Base-by-base conservation (phyloP, 53 echinoderm and acorn worm species). In the Apostichopus leukothele region DNA sequence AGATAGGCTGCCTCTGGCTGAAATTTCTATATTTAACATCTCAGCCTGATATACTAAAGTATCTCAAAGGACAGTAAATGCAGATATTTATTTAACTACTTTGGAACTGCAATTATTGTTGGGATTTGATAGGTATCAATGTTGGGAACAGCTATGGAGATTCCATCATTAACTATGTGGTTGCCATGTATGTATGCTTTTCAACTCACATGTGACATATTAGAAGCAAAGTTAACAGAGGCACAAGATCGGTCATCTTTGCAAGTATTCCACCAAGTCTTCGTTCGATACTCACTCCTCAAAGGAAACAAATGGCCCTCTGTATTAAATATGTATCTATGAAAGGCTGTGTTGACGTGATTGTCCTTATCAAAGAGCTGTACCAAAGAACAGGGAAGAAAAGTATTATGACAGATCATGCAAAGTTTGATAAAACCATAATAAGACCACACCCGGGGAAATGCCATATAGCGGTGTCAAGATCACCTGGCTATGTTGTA, bases 351-450 rank as follows among this genome's bases (percentile, higher is more conserved):
- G 89, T 98, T 98, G 60, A 98, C 93, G 78, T 95, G 90, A 86
- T 98, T 98, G 76, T 98, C 99, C 53, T 84, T 89, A 88, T 98
- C 99, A 88, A 98, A 98, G 7, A 98, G 84, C 99, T 98, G 90
- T 5, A 68, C 39, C 39, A 39, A 39, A 3, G 39, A 39, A 39
- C 39, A 39, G 39, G 39, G 39, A 0, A 39, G 3, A 39, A 39
- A 39, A 39, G 3, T 39, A 39, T 39, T 39, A 39, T 39, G 39
- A 39, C 39, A 39, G 39, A 39, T 39, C 39, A 39, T 39, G 3
- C 39, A 39, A 39, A 39, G 39, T 39, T 39, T 39, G 39, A 39
- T 39, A 7, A 63, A 16, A 12, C 9, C 50, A 16, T 23, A 73
- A 86, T 23, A 18, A 18, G 22, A n/a, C 25, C 18, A 13, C 8